Base-by-base conservation (phyloP, 2,797 vertebrate species). In the Acipenser transmontanus region DNA sequence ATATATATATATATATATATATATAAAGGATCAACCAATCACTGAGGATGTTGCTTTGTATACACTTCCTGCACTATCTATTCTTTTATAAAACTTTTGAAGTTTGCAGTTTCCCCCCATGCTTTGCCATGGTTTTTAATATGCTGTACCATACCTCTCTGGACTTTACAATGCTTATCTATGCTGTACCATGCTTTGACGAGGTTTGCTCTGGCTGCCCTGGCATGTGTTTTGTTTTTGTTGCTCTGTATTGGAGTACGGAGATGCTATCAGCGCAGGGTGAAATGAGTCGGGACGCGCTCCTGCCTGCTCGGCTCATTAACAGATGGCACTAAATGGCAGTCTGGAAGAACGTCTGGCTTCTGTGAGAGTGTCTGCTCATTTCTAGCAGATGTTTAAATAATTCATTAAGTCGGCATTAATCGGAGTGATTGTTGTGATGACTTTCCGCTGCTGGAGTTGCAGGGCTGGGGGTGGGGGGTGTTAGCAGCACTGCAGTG, bases 351-450 rank as follows among this genome's bases (percentile, higher is more conserved):
- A 17, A 61, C 8, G 60, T 17, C 60, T 61, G 60, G 60, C 7
- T 12, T 7, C 17, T 34, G 11, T 61, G 60, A 47, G 13, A 61
- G 17, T 17, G 9, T 20, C 60, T 34, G n/a, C 17, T 61, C 20
- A 61, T 61, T 17, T 7, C 60, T 17, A 34, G 60, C 60, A 61
- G 60, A 61, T 61, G 60, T 47, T 61, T 61, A 61, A 61, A 61
- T 61, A 20, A 61, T 61, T 20, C 14, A 61, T 61, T 34, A 34
- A 61, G 13, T 20, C 17, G 4, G 34, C 47, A 47, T 47, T 61
- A 20, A 61, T 20, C 17, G 47, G 34, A 61, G 60, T 61, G n/a
- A 47, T 61, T 12, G 11, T 61, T 20, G 60, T 61, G 60, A 61
- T 61, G 60, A 34, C 60, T 61, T 34, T 61, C 50, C 50, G 12